phyloP scores from a whole-genome alignment of 2,888 invertebrate genomes.

The Troglohyphantes excavatus region DNA sequence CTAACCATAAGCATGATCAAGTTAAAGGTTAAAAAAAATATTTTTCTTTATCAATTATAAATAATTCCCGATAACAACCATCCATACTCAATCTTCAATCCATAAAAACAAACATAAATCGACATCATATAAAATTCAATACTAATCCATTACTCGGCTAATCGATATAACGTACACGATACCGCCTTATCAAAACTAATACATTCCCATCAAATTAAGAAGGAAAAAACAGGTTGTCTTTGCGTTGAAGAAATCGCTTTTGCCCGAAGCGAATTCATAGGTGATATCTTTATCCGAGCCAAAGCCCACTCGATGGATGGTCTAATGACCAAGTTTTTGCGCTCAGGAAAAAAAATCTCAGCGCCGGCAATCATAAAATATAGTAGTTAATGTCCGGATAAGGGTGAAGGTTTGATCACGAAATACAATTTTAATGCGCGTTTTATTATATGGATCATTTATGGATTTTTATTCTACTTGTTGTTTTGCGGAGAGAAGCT shows the following conservation, averaged over 20 bases:
- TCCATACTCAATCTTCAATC: no score
- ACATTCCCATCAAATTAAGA: conserved; percentile 2
- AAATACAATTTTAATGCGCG: conserved; percentile 36
- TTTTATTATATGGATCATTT: conserved; percentile 23
- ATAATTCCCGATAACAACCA: no score
- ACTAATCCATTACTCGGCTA: neutral
- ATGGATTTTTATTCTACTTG: conserved; percentile 19
- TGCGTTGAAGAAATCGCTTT: neutral
- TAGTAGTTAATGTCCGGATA: conserved; percentile 51
- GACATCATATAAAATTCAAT: no score
- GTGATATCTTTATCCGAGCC: conserved; percentile 15
- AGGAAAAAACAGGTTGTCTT: conserved; percentile 8
- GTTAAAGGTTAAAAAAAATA: no score
- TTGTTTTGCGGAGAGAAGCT: neutral
- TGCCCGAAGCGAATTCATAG: neutral
- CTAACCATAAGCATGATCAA: no score
- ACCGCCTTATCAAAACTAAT: neutral
- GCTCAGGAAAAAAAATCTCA: conserved; percentile 8
- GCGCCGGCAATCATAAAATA: conserved; percentile 51
- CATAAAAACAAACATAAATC: no score
- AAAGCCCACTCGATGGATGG: neutral
- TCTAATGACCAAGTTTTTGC: conserved; percentile 8
- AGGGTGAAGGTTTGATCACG: conserved; percentile 57
- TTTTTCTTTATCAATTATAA: no score
- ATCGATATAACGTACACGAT: neutral